Base-by-base conservation (phyloP, 2,797 vertebrate species). In the Prionace glauca region DNA sequence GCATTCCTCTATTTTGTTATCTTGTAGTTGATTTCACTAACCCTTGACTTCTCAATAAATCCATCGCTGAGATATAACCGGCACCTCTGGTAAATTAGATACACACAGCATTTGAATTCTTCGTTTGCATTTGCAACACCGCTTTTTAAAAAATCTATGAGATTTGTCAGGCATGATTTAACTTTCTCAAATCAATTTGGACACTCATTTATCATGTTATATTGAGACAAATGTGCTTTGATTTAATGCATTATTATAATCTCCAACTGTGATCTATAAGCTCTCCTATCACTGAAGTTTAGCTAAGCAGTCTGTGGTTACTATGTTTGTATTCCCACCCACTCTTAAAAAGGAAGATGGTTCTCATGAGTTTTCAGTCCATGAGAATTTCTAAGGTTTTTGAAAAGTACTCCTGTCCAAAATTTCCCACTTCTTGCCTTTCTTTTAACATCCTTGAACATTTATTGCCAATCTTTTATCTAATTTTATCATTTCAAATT, bases 151-250 rank as follows among this genome's bases (percentile, higher is more conserved):
- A 77, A 74, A 77, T 56, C 41, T 11, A 94, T 74, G 60, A 41
- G 14, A 14, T 74, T 72, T 41, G 93, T 74, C 71, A 95, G 93
- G 93, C 69, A 95, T 77, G 71, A 95, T 95, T 91, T 77, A 95
- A 22, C 24, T 77, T 72, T 72, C 29, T 45, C 41, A 50, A 94
- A 94, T 94, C 41, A 24, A 94, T 71, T 45, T 72, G 65, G 11
- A 71, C 7, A 56, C 71, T 94, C 67, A 94, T 94, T 94, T 95
- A 95, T 77, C 93, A 74, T 77, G 71, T 77, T 77, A 71, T n/a
- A 56, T 56, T 95, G 69, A 94, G 69, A 94, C 29, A 94, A 94
- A 94, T 94, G 45, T 2, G 26, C 71, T 60, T 77, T 29, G 56
- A 56, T 24, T 95, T 56, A 77, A 95, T 56, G 69, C 16, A 95